A percentile compares a stretch with the other conserved stretches of the same genome.
These are phyloP conservation scores for Deroptyus accipitrinus DNA, from an alignment of 2,113 vertebrate species.

Conservation along the genomic window DNA sequence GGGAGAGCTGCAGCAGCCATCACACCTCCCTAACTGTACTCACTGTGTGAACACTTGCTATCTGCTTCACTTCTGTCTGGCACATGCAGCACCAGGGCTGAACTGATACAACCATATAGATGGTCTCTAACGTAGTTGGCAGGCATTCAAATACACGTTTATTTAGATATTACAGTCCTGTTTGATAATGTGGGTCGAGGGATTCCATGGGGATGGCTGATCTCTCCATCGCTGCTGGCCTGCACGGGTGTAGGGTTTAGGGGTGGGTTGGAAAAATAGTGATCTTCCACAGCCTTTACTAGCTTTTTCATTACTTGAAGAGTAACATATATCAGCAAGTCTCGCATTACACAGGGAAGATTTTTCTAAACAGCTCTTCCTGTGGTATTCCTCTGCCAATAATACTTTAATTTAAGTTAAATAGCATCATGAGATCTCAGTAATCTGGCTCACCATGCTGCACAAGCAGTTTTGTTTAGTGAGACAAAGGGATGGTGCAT, in stretches of 20 bases:
- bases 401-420: not conserved
- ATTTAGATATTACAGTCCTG: not conserved
- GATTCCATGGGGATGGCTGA: not conserved
- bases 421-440: not conserved
- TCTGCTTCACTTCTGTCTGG: not conserved
- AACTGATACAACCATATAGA: not conserved
- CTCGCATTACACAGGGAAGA: rapidly evolving
- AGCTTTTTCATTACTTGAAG: not conserved
- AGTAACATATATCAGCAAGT: not conserved
- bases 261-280: not conserved
- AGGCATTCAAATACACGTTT: not conserved
- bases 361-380: not conserved
- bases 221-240: not conserved
- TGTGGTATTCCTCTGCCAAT: not conserved
- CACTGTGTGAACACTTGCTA: not conserved
- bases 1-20: not conserved
- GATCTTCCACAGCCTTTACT: not conserved
- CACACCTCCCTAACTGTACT: not conserved
- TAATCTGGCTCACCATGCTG: not conserved
- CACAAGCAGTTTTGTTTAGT: not conserved
- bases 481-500: not conserved
- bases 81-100: rapidly evolving
- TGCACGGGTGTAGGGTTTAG: rapidly evolving
- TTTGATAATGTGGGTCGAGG: not conserved
- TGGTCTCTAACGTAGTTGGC: not conserved